Conservation (phyloP, 92 coral and sea anemone genomes). For the Umimayanthus chanpuru region DNA sequence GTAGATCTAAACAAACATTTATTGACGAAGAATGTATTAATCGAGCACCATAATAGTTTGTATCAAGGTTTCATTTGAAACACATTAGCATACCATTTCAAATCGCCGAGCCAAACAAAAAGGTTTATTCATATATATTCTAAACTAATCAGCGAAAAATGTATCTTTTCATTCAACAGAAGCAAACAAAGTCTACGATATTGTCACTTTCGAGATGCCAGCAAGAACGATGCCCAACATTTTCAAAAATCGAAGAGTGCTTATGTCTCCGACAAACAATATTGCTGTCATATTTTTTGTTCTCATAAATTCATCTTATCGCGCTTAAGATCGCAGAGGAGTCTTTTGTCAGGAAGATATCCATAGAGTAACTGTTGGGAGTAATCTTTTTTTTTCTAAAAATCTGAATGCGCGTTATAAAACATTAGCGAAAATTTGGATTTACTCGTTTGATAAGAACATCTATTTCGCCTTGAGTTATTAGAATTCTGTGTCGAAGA, state of each 20-base stretch:
- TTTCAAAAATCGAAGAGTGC: conserved; percentile 5
- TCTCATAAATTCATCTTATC: conserved; percentile 1
- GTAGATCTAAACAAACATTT: conserved; percentile 83
- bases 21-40: conserved; percentile 86
- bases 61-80: conserved; percentile 70
- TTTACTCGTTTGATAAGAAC: background rate
- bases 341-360: conserved; percentile 31
- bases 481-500: background rate
- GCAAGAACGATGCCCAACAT: background rate
- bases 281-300: background rate
- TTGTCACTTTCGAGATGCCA: background rate
- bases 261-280: conserved; percentile 1
- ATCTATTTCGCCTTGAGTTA: background rate
- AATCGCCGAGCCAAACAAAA: conserved; percentile 12
- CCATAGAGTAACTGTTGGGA: background rate
- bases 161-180: background rate
- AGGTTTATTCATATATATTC: background rate
- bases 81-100: conserved; percentile 80
- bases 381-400: background rate
- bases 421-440: background rate
- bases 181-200: background rate
- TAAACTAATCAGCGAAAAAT: conserved; percentile 9
- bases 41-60: conserved; percentile 64
- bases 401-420: background rate
- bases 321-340: background rate